Evolutionary conservation across 2,888 invertebrate species (phyloP), one percentile per base, ranked within the genome.

Genomic region (Coelinius sp.): DNA sequence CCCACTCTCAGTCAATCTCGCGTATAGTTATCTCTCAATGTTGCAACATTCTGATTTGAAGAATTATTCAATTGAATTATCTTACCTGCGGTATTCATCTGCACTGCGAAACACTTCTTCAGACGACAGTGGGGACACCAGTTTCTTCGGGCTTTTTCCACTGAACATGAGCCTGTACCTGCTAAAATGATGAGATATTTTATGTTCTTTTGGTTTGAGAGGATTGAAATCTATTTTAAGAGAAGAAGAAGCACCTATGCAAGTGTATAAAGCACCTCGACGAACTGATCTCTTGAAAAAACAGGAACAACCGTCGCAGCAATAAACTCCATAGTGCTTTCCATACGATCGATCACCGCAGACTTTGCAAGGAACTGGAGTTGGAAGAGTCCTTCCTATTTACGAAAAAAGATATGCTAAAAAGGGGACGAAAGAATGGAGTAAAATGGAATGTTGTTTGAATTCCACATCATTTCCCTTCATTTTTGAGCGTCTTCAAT

Each of bases 291-390:
- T 89, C 86, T 96, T 96, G 88, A 96, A 96, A 87, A 96, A 96
- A 81, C 96, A 96, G 65, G 95, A 94, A 84, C 96, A 96, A 0
- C 96, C 96, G 83, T 96, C 96, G 86, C 96, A 96, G 82, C 94
- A 94, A 85, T 91, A 93, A 12, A 94, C 93, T 0, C 95, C 95
- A 82, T 95, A 95, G 84, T 95, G 95, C 85, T 95, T 94, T 0
- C 95, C 95, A 80, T 93, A 95, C 22, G 94, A 94, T 81, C 93
- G 92, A 88, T 95, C 95, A 0, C 94, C 94, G 80, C 96, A 96
- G 31, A 96, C 95, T 82, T 91, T 90, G 82, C 95, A 96, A 0
- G 91, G 87, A 4, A 93, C 92, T 2, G 92, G 92, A 24, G 91
- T 90, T 0, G 92, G 92, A 71, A 93, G 85, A 8, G 92, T 92